Evolutionary conservation across 1,140 invertebrate species (phyloP), one percentile per base, ranked within the genome.

Genomic region (Bathynomus jamesi): DNA sequence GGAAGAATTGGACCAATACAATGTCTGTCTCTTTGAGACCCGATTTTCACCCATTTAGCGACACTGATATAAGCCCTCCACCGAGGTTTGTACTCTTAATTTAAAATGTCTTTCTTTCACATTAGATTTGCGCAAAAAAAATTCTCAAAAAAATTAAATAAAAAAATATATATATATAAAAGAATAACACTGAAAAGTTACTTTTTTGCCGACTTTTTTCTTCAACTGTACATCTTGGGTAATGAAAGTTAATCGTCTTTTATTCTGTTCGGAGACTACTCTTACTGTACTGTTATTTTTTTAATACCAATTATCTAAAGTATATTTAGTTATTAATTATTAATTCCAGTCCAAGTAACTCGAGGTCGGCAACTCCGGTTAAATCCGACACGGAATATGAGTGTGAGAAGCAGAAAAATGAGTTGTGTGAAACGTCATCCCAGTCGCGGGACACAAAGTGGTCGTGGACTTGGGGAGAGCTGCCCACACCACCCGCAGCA

Each of bases 401-500:
- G 83, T 87, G 92, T 73, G 64, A 77, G 69, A 63, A 72, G 28
- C 70, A 78, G 69, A 68, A 69, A 24, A 67, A 75, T 83, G 84
- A 80, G n/a, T 77, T 78, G 13, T 77, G 78, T 66, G 69, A 84
- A 74, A 70, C 81, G 32, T 74, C 82, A 82, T 78, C 80, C 79
- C 78, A 61, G 60, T 78, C 81, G 73, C 82, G 80, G 82, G 86
- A 80, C 79, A 88, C 91, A 28, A 74, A 77, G 61, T 75, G 70
- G 81, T 92, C 87, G 70, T 99, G 97, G 97, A 89, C 92, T 76
- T 99, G 97, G 97, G 97, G 97, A 28, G 93, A 98, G 81, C 84
- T 99, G 62, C 97, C 96, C 0, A 80, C 74, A n/a, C 78, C 75
- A 46, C 77, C 72, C 3, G 68, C 75, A 13, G 74, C 75, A 3